Evolutionary conservation across 2,888 invertebrate genomes (phyloP).

Genomic region (Dendrolimus pini): DNA sequence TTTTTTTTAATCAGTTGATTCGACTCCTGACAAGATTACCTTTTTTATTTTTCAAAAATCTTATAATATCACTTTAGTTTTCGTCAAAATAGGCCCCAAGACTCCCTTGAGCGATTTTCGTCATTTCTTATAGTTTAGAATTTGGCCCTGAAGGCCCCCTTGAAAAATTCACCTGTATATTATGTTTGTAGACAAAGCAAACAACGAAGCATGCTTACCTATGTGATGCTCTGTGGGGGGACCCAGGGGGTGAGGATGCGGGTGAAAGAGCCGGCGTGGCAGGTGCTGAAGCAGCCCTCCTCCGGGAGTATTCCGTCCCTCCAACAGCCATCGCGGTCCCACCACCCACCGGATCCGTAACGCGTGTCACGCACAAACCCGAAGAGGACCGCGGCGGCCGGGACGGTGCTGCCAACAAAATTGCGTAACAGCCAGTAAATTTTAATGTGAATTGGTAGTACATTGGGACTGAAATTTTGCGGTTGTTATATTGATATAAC

Average conservation of each 20-base stretch:
- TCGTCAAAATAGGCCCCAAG: no score
- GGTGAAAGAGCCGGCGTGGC: constrained; percentile 85
- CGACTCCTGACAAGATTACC: no score
- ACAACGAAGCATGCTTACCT: constrained; percentile 29
- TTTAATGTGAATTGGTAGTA: not conserved
- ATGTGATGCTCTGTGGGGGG: constrained; percentile 64
- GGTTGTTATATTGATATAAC: no score
- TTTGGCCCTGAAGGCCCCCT: no score
- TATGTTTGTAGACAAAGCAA: no score
- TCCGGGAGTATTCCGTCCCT: constrained; percentile 70
- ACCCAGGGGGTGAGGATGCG: constrained; percentile 84
- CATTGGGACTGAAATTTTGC: no score
- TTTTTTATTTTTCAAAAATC: no score
- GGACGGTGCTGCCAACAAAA: constrained; percentile 74
- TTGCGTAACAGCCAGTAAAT: not conserved
- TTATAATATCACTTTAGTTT: no score
- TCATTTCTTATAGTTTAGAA: no score
- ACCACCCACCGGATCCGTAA: constrained; percentile 75
- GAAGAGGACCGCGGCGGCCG: constrained; percentile 86
- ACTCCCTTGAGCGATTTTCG: no score
- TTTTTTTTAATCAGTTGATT: no score
- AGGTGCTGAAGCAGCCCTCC: constrained; percentile 83
- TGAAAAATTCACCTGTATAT: no score
- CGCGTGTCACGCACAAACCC: constrained; percentile 79
- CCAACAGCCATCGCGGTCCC: constrained; percentile 79